These are phyloP conservation scores for Lepidurus arcticus DNA, from an alignment of 1,140 invertebrate genomes.

Conservation along the genomic window DNA sequence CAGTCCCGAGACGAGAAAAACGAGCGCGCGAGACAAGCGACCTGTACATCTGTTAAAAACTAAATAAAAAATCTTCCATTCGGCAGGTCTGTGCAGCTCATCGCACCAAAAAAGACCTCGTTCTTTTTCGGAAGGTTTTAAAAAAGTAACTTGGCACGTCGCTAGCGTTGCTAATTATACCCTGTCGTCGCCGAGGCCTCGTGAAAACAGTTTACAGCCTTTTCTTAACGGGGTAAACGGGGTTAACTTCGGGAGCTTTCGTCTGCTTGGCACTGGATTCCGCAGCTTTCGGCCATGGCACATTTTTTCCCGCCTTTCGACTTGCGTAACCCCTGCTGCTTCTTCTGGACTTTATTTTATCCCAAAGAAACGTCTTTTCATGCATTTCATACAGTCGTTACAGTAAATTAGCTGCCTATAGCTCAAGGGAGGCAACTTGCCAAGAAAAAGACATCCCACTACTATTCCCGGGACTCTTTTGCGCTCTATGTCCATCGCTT, in stretches of 20 bases:
- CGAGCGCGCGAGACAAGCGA: too few species aligned
- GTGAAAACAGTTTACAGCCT: slow-evolving; percentile 13
- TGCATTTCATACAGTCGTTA: neutral
- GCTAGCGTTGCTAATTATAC: slow-evolving; percentile 21
- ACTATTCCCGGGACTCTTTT: too few species aligned
- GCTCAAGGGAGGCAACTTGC: neutral
- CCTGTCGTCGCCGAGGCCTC: slow-evolving; percentile 12
- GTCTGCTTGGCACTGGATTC: neutral
- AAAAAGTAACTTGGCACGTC: slow-evolving; percentile 13
- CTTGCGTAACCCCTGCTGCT: neutral
- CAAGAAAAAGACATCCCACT: neutral
- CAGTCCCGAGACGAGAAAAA: too few species aligned
- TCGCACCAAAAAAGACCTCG: neutral
- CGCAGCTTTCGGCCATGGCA: too few species aligned
- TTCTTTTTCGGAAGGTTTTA: neutral
- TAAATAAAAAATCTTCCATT: neutral
- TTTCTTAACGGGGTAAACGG: slow-evolving; percentile 11
- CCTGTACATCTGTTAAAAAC: neutral
- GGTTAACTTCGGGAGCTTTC: neutral
- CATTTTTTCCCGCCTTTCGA: neutral
- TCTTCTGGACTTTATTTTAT: neutral
- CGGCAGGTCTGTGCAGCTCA: neutral
- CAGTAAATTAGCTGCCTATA: neutral
- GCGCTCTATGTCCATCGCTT: neutral
- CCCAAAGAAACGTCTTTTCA: neutral